Percentiles rank a stretch among this genome's conserved stretches.
These are phyloP conservation scores for Colius striatus DNA, from an alignment of 2,113 vertebrate genomes.

Conservation along the genomic window DNA sequence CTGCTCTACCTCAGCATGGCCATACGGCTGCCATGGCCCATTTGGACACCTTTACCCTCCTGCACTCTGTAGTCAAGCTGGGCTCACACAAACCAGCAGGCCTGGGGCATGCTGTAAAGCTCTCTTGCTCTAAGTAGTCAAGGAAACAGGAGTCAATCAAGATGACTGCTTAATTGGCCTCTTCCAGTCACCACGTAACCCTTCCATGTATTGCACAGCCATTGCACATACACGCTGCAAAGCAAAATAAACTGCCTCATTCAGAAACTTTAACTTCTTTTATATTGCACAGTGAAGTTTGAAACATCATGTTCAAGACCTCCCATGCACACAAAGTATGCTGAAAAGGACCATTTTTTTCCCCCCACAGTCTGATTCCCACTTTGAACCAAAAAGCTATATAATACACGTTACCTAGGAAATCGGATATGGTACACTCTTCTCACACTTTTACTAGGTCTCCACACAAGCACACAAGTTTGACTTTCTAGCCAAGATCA, in stretches of 20 bases:
- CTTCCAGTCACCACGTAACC: neutral
- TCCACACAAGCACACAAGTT: neutral
- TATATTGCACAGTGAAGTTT: neutral
- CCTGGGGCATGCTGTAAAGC: neutral
- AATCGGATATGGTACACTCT: neutral
- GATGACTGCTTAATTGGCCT: conserved; percentile 12
- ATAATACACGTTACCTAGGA: neutral
- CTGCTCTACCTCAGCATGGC: neutral
- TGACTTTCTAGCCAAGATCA: conserved; percentile 10
- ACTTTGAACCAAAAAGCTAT: neutral
- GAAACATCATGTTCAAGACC: neutral
- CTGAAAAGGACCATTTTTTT: neutral
- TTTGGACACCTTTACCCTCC: neutral
- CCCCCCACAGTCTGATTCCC: neutral
- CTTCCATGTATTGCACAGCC: neutral
- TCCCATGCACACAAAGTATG: neutral
- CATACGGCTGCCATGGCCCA: neutral
- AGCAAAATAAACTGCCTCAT: conserved; percentile 6
- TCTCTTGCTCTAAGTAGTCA: neutral
- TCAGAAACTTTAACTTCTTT: neutral
- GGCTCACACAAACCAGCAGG: conserved; percentile 12
- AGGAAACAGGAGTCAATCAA: conserved; percentile 13
- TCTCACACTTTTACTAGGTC: neutral
- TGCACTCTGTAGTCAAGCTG: neutral
- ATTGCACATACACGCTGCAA: neutral